Evolutionary conservation across 2,888 invertebrate genomes (phyloP).

Genomic region (Allophyes oxyacanthae): DNA sequence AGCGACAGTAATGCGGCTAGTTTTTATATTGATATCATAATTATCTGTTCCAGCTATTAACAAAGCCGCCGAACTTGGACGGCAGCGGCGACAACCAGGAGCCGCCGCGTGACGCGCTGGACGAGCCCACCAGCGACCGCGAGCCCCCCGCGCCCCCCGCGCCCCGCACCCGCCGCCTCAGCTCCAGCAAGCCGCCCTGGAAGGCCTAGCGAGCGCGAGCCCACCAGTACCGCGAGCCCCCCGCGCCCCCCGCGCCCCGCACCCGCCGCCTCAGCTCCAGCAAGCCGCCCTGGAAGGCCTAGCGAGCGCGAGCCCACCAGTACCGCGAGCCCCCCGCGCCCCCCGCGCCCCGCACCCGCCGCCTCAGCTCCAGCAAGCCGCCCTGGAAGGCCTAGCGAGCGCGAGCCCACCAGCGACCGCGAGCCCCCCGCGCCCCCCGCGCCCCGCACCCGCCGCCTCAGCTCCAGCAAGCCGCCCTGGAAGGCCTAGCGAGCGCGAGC

Average conservation of each 20-base stretch:
- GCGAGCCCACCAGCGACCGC: slow-evolving; percentile 82
- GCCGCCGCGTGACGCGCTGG: slow-evolving; percentile 48
- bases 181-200: slow-evolving; percentile 78
- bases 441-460: slow-evolving; percentile 19
- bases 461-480: slow-evolving; percentile 78
- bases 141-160: slow-evolving; percentile 65
- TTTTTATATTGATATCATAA: too few species aligned
- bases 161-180: slow-evolving; percentile 20
- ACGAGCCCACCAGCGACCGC: slow-evolving; percentile 81
- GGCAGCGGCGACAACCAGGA: slow-evolving; percentile 55
- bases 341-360: too few species aligned
- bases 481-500: slow-evolving; percentile 69
- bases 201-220: slow-evolving; percentile 69
- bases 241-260: too few species aligned
- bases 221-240: too few species aligned
- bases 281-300: too few species aligned
- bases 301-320: too few species aligned
- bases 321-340: too few species aligned
- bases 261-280: too few species aligned
- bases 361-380: slow-evolving; percentile 53
- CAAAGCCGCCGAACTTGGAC: slow-evolving; percentile 82
- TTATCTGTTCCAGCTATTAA: slow-evolving; percentile 78
- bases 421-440: slow-evolving; percentile 54
- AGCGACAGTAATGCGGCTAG: too few species aligned
- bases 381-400: slow-evolving; percentile 22